Base-by-base conservation (phyloP, 2,888 invertebrate genomes). In the Diabrotica balteata region DNA sequence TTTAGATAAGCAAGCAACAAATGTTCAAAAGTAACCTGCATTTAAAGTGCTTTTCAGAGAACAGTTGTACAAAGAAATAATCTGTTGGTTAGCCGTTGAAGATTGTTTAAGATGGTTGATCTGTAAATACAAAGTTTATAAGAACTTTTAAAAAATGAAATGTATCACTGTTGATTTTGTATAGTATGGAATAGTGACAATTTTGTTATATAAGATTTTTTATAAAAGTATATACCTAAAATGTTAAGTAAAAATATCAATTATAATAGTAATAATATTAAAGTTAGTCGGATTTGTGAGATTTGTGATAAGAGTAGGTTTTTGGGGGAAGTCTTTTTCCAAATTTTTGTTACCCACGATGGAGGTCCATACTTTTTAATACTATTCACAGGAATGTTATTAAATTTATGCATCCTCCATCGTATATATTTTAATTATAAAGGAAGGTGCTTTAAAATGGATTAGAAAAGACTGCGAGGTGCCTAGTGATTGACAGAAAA, bases 391-490 rank as follows among this genome's bases (percentile, higher is more conserved):
- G 47, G 10, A 47, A 9, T 47, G 10, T 6, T 10, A 47, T 47
- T 47, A 47, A 47, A 47, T 42, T 42, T 45, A 9, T n/a, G 57
- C 50, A 57, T 11, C 50, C 8, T 22, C 42, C 52, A 32, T 45
- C 46, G 58, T 64, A 64, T n/a, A 54, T 45, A 17, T 45, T 63
- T 57, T 58, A 71, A 59, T 68, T 66, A 65, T 63, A 66, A 71
- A 63, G 71, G 72, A 72, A 72, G 79, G 78, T 78, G 78, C 78
- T 77, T 75, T 73, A 76, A 70, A 75, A 67, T 66, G 69, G 78
- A 75, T 75, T 80, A 81, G 81, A 81, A 71, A 71, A 83, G 83
- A 83, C 83, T 83, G 83, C 75, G 78, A 75, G 81, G 83, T 83
- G 83, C 83, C 83, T 83, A 80, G 77, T 76, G 77, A 75, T 77